A percentile compares a stretch with the other conserved stretches of the same genome.
phyloP scores from a whole-genome alignment of 2,888 invertebrate species.

The Cryptus viduatorius region DNA sequence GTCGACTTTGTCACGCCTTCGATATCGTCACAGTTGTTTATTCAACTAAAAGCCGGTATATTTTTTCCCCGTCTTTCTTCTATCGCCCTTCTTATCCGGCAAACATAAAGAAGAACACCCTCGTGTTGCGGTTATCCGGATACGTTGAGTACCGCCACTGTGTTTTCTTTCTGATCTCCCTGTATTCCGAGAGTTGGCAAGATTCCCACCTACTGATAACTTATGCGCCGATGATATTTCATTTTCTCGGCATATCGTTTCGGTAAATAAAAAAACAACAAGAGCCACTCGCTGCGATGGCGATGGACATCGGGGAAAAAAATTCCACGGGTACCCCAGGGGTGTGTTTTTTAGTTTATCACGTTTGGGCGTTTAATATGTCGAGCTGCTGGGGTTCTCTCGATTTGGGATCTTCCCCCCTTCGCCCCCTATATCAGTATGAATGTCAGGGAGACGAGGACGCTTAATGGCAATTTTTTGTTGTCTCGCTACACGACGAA shows the following conservation, averaged over 20 bases:
- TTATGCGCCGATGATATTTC: constrained; percentile 76
- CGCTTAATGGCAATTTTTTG: constrained; percentile 83
- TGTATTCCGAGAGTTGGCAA: constrained; percentile 42
- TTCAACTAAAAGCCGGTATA: constrained; percentile 78
- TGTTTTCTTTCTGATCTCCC: constrained; percentile 64
- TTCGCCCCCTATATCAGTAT: constrained; percentile 75
- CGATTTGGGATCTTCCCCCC: constrained; percentile 44
- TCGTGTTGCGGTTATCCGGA: constrained; percentile 48
- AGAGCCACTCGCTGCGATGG: constrained; percentile 39
- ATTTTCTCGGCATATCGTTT: constrained; percentile 69
- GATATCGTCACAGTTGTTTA: constrained; percentile 75
- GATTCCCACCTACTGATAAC: constrained; percentile 65
- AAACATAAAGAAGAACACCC: constrained; percentile 27
- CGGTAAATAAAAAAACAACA: constrained; percentile 66
- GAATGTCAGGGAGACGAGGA: constrained; percentile 65
- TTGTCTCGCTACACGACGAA: constrained; percentile 73
- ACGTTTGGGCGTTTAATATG: constrained; percentile 80
- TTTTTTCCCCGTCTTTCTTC: constrained; percentile 31
- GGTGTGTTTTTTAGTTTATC: constrained; percentile 84
- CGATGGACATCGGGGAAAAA: constrained; percentile 51
- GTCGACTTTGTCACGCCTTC: constrained; percentile 61
- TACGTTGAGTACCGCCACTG: constrained; percentile 59
- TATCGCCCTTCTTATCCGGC: constrained; percentile 43
- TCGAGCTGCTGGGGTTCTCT: constrained; percentile 55
- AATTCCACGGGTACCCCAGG: constrained; percentile 58